Evolutionary conservation across 1,140 invertebrate genomes (phyloP), one percentile per base, ranked within the genome.

Genomic region (Drosophila micromelanica): DNA sequence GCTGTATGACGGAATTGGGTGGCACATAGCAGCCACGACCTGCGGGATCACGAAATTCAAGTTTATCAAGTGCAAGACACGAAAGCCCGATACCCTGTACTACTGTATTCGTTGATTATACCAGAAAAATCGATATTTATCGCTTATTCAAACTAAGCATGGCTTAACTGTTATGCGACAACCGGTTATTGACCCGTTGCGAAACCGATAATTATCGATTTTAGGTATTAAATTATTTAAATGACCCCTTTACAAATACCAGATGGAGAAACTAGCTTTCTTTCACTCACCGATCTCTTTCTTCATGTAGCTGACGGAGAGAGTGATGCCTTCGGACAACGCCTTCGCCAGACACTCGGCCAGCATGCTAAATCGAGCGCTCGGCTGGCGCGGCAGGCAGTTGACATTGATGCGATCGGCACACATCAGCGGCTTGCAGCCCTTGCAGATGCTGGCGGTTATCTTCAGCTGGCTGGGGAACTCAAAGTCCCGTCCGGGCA

Each of bases 401-500:
- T 87, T 87, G 30, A 81, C 71, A 12, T 81, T 76, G 15, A 86
- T 81, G n/a, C 82, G 75, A 27, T 37, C 27, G 0, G 23, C 35
- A 9, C 74, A 49, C 15, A 86, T 35, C 0, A 40, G 0, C 0
- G 70, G 51, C 27, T 81, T 78, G 57, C 79, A 80, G 0, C 68
- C 71, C 5, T 48, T 49, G 23, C 82, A 87, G 2, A 86, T 43
- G 5, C 49, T 52, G 0, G 56, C 68, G 2, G 11, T 59, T 0
- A 86, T 56, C 1, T 40, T 8, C 3, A 87, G 49, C 7, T 20
- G 4, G 0, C 69, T 64, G 1, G 5, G 63, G 12, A 42, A 54
- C 23, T 76, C 75, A 12, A 86, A 86, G 2, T 78, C 71, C 7
- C 71, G 42, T 2, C 82, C 82, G 5, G 82, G 82, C 82, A 86